These are phyloP conservation scores for Drosophila takahashii DNA, from an alignment of 1,140 invertebrate species.

Conservation along the genomic window DNA sequence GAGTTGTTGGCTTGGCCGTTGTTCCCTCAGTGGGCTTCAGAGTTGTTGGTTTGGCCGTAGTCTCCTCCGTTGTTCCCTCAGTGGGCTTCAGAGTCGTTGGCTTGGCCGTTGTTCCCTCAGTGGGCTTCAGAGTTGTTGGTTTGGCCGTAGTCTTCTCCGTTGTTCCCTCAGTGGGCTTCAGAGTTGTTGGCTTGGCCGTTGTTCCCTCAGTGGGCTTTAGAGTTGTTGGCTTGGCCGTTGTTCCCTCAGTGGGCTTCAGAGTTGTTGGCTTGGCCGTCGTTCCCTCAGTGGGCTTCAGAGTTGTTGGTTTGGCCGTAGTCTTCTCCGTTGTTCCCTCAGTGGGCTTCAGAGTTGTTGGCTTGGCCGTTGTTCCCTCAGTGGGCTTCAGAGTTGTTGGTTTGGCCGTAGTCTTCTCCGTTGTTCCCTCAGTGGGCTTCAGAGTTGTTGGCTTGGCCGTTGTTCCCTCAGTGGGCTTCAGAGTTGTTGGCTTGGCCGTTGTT, in stretches of 20 bases:
- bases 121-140: background rate
- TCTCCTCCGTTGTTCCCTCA: background rate
- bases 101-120: background rate
- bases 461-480: background rate
- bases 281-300: background rate
- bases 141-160: too few species aligned
- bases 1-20: background rate
- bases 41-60: background rate
- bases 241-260: background rate
- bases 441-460: background rate
- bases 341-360: background rate
- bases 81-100: conserved; percentile 4
- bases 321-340: background rate
- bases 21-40: background rate
- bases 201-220: background rate
- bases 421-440: background rate
- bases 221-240: background rate
- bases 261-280: background rate
- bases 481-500: background rate
- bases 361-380: background rate
- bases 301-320: background rate
- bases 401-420: background rate
- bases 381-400: background rate
- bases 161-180: background rate
- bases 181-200: background rate